Percentiles rank a stretch among this genome's conserved stretches.
These are phyloP conservation scores for Ovis canadensis DNA, from an alignment of 2,113 vertebrate species.

Conservation along the genomic window DNA sequence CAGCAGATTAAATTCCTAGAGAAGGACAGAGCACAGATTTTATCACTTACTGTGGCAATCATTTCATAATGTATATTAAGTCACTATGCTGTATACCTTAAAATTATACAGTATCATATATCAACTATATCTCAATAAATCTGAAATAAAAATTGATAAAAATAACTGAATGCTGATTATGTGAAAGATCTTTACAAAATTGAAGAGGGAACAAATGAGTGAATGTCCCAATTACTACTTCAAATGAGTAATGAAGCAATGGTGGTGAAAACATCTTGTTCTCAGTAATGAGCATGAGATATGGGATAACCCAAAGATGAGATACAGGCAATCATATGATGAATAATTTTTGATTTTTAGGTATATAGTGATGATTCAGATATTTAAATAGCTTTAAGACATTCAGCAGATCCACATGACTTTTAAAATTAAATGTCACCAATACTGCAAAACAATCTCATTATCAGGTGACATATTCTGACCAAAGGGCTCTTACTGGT, in stretches of 20 bases:
- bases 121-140: neutral
- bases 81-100: neutral
- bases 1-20: neutral
- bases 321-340: neutral
- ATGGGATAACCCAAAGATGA: neutral
- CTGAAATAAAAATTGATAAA: neutral
- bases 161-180: neutral
- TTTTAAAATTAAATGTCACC: neutral
- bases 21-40: neutral
- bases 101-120: neutral
- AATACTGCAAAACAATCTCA: neutral
- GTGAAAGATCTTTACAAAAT: neutral
- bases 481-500: neutral
- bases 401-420: neutral
- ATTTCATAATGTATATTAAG: neutral
- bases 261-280: neutral
- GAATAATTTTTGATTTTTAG: neutral
- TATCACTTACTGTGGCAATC: neutral
- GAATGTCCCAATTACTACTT: neutral
- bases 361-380: neutral
- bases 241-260: neutral
- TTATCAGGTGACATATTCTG: neutral
- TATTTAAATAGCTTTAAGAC: neutral
- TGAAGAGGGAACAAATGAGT: neutral
- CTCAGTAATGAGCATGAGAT: neutral